Percentiles rank a stretch among this genome's conserved stretches.
phyloP scores from a whole-genome alignment of 2,888 invertebrate genomes.

The Hyposoter didymator region DNA sequence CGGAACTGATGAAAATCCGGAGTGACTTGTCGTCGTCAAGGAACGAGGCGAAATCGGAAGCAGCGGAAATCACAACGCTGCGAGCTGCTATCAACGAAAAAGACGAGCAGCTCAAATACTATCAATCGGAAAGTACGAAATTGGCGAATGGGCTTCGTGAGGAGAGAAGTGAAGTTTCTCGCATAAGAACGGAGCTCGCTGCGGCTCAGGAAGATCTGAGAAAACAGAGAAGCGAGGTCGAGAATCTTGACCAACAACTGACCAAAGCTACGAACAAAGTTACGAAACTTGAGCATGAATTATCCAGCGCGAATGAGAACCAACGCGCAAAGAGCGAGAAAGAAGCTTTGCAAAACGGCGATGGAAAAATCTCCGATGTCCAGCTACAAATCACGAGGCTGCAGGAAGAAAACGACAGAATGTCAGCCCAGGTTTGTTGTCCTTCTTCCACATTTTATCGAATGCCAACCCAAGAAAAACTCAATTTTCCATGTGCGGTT shows the following conservation, averaged over 20 bases:
- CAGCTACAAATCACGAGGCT: constrained; percentile 83
- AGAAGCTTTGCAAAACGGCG: constrained; percentile 72
- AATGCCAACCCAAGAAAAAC: neutral
- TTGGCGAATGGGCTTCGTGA: constrained; percentile 79
- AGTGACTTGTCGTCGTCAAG: constrained; percentile 75
- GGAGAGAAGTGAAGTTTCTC: constrained; percentile 71
- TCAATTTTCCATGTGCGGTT: neutral
- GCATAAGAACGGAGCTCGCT: constrained; percentile 70
- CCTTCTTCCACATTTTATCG: neutral
- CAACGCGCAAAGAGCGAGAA: constrained; percentile 72
- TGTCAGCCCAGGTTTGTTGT: constrained; percentile 83
- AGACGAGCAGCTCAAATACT: constrained; percentile 76
- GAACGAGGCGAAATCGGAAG: constrained; percentile 76
- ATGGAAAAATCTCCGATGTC: constrained; percentile 70
- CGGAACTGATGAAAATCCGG: constrained; percentile 77
- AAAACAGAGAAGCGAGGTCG: constrained; percentile 71
- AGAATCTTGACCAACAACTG: constrained; percentile 72
- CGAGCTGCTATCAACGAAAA: constrained; percentile 70
- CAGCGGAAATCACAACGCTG: constrained; percentile 73
- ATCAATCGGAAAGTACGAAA: constrained; percentile 76
- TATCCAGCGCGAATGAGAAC: constrained; percentile 60
- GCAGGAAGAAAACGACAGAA: constrained; percentile 86
- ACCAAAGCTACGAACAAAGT: constrained; percentile 73
- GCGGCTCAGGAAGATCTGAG: constrained; percentile 71
- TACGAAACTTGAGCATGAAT: constrained; percentile 69